phyloP scores from a whole-genome alignment of 2,113 vertebrate genomes.

The Mastomys natalensis region DNA sequence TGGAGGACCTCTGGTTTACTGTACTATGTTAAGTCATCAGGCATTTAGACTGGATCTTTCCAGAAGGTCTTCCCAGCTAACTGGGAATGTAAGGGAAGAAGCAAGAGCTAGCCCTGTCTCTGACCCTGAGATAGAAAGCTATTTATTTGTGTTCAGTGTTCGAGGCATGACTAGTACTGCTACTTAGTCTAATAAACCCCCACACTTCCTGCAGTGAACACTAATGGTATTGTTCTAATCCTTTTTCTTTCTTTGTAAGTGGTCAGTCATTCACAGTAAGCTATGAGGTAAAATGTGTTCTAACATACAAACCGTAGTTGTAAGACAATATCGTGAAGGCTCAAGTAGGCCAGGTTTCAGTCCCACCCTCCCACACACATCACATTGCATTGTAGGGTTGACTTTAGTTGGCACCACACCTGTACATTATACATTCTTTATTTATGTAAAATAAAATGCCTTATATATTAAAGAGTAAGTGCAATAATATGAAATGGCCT shows the following conservation, averaged over 20 bases:
- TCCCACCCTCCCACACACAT: conserved; percentile 78
- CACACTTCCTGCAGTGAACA: conserved; percentile 80
- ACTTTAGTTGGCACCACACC: conserved; percentile 82
- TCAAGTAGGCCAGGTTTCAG: conserved; percentile 74
- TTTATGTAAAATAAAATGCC: conserved; percentile 91
- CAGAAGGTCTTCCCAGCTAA: not conserved
- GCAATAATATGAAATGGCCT: conserved; percentile 90
- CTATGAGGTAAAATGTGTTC: conserved; percentile 83
- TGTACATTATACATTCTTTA: conserved; percentile 91
- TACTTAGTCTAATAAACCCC: conserved; percentile 72
- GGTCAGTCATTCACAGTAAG: conserved; percentile 78
- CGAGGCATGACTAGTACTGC: conserved; percentile 81
- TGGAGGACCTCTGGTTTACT: conserved; percentile 1
- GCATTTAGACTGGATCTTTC: not conserved
- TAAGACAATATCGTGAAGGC: conserved; percentile 80
- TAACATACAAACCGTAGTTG: conserved; percentile 79
- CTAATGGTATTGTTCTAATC: conserved; percentile 78
- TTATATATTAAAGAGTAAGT: conserved; percentile 90
- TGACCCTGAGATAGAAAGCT: conserved; percentile 72
- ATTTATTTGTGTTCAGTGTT: conserved; percentile 78
- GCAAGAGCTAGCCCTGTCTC: conserved; percentile 47
- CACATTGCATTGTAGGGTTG: conserved; percentile 79
- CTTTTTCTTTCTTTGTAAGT: conserved; percentile 71
- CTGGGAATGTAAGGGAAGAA: conserved; percentile 55
- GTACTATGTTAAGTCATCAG: not conserved